Evolutionary conservation across 2,888 invertebrate species (phyloP).

Genomic region (Metallyticus violacea): DNA sequence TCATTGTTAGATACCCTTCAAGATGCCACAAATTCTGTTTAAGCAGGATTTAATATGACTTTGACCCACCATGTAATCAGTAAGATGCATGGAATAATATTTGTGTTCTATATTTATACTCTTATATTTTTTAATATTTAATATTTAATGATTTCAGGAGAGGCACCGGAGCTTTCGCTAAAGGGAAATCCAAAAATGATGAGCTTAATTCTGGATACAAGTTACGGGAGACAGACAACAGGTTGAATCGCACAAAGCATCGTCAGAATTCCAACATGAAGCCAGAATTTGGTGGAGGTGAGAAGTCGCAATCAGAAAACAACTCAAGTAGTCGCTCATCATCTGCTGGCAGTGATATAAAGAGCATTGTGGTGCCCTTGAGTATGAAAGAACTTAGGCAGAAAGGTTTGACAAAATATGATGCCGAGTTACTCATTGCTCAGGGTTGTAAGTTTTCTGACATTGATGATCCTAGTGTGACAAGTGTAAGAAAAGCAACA

Average conservation of each 20-base stretch:
- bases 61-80: too few species aligned
- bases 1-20: too few species aligned
- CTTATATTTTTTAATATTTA: neutral
- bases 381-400: slow-evolving; percentile 82
- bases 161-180: slow-evolving; percentile 83
- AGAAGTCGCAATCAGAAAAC: slow-evolving; percentile 25
- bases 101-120: too few species aligned
- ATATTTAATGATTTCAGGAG: too few species aligned
- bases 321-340: slow-evolving; percentile 29
- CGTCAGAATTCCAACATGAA: slow-evolving; percentile 42
- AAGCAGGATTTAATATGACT: too few species aligned
- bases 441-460: slow-evolving; percentile 73
- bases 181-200: slow-evolving; percentile 57
- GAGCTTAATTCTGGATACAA: slow-evolving; percentile 73
- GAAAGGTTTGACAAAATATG: slow-evolving; percentile 84
- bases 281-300: slow-evolving; percentile 8
- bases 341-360: slow-evolving; percentile 38
- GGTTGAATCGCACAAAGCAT: slow-evolving; percentile 80
- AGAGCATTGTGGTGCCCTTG: slow-evolving; percentile 61
- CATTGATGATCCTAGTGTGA: slow-evolving; percentile 45
- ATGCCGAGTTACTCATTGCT: slow-evolving; percentile 81
- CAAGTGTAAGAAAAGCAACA: slow-evolving; percentile 7
- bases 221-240: slow-evolving; percentile 90
- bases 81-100: too few species aligned
- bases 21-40: too few species aligned